Base-by-base conservation (phyloP, 2,113 vertebrate genomes). In the Channa maculata region DNA sequence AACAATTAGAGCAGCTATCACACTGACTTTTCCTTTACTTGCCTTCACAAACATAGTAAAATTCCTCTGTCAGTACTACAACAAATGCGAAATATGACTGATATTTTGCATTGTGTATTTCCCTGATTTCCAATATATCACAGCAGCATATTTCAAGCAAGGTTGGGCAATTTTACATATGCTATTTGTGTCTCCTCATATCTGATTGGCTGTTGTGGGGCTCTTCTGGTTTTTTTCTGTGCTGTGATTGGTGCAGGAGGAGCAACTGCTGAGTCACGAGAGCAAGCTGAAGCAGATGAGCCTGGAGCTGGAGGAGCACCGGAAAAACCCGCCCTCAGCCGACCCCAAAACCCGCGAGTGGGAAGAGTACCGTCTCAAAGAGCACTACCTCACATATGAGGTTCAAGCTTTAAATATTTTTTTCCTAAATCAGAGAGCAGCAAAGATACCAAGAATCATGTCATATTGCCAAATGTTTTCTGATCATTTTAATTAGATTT, bases 361-460 rank as follows among this genome's bases (percentile, higher is more conserved):
- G 14, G 97, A 99, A 92, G 97, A 99, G 89, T 95, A 94, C 92
- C 94, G 96, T 70, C 93, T 99, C 79, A 98, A 98, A 94, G 97
- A 99, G 89, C 97, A 99, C 92, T 99, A 99, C 94, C 96, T 99
- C 90, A 96, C 92, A 7, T 99, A 98, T 9, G 97, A 99, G 96
- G 97, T 99, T 92, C 51, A 11, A 39, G 3, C 44, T 67, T 24
- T 45, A 5, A 7, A 36, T 33, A 24, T 24, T 41, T 55, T 15
- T 63, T 50, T 3, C 38, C n/a, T n/a, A 4, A 41, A 49, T 5
- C 38, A 10, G 43, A 34, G 10, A 24, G 6, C 41, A 46, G 41
- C 38, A 48, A n/a, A 57, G 39, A 59, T 39, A 54, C 7, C 15
- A 14, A 57, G 43, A 57, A 34, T 4, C 10, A 59, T 15, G 12